A percentile compares a stretch with the other conserved stretches of the same genome.
Conservation (phyloP, 1,140 invertebrate species). For the Araneus ventricosus region DNA sequence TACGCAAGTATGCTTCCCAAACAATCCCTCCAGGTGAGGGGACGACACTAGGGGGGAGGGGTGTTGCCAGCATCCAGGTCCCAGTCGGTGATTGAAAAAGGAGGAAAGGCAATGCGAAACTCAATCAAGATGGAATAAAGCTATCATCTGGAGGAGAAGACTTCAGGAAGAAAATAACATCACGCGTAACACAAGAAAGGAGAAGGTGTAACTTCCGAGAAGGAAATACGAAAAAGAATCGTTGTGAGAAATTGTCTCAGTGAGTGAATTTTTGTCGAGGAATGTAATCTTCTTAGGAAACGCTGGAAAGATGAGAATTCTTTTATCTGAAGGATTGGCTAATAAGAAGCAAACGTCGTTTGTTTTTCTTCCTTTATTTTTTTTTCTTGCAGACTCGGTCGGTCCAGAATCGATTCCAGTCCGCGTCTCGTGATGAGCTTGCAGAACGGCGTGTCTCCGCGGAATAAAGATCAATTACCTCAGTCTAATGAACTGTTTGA, state of each 20-base stretch:
- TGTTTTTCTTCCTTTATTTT: background rate
- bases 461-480: background rate
- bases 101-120: background rate
- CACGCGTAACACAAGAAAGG: background rate
- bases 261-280: background rate
- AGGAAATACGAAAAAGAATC: background rate
- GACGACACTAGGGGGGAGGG: too few species aligned
- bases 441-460: background rate
- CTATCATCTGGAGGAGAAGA: background rate
- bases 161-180: background rate
- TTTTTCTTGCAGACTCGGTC: background rate
- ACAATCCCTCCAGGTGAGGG: background rate
- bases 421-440: background rate
- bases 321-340: constrained; percentile 15
- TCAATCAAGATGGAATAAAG: background rate
- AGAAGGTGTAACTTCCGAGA: background rate
- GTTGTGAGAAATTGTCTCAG: background rate
- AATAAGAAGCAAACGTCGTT: background rate
- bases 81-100: background rate
- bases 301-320: constrained; percentile 17
- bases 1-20: background rate
- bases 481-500: constrained; percentile 20
- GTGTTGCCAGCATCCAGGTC: background rate
- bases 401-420: background rate
- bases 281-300: constrained; percentile 26